Evolutionary conservation across 2,113 vertebrate species (phyloP).

Genomic region (Grallaria varia): DNA sequence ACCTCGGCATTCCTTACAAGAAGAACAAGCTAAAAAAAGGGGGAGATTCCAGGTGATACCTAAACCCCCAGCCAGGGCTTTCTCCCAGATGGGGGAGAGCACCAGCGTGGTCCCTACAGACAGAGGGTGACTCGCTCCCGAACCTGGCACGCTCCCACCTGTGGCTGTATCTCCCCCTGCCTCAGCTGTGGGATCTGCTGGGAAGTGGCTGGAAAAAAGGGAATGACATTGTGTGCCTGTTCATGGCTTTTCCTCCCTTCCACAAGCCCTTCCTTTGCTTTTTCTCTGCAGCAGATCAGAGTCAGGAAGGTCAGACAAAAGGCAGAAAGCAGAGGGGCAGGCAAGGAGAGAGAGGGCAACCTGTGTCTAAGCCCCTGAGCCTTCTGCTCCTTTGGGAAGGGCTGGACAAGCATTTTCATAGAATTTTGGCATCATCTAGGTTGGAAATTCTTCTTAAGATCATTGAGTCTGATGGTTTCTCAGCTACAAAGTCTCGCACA

Average conservation of each 20-base stretch:
- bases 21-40: background rate
- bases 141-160: fast-evolving
- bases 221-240: background rate
- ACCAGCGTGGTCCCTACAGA: background rate
- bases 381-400: background rate
- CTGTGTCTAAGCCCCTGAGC: background rate
- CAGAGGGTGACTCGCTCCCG: fast-evolving
- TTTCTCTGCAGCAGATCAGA: background rate
- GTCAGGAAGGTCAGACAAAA: background rate
- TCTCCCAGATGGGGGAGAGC: background rate
- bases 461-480: fast-evolving
- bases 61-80: background rate
- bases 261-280: background rate
- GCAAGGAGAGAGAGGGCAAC: background rate
- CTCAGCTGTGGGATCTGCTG: background rate
- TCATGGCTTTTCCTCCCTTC: background rate
- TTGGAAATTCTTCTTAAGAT: background rate
- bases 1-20: background rate
- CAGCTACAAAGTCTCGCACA: background rate
- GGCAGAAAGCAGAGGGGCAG: background rate
- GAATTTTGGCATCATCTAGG: fast-evolving
- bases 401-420: background rate
- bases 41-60: background rate
- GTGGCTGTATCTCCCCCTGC: fast-evolving
- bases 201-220: background rate